Percentiles rank a stretch among this genome's conserved stretches.
Evolutionary conservation across 2,113 vertebrate genomes (phyloP).

Genomic region (Engraulis encrasicolus): DNA sequence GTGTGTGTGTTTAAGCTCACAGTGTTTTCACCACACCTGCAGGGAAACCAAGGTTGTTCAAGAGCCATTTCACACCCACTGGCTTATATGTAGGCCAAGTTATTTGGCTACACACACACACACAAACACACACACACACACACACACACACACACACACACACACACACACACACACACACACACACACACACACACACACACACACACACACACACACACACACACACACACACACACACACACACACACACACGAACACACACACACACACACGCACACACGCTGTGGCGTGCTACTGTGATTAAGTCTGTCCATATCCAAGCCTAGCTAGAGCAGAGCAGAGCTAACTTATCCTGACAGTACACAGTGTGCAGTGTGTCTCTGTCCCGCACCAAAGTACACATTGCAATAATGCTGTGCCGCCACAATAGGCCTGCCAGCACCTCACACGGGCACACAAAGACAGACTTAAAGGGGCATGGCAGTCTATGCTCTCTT

Average conservation of each 20-base stretch:
- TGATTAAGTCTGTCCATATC: constrained; percentile 8
- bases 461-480: not conserved
- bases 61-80: not conserved
- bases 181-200: not conserved
- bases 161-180: constrained; percentile 14
- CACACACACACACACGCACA: not conserved
- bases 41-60: not conserved
- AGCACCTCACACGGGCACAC: not conserved
- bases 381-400: not conserved
- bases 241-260: constrained; percentile 16
- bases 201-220: not conserved
- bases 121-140: not conserved
- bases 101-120: not conserved
- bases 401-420: not conserved
- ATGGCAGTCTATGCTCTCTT: too few relatives aligned
- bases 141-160: constrained; percentile 10
- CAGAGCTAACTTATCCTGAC: not conserved
- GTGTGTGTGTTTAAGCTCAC: constrained; percentile 26
- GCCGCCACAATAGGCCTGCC: not conserved
- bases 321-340: not conserved
- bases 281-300: too few relatives aligned
- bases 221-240: not conserved
- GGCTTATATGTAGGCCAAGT: too few relatives aligned
- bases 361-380: not conserved
- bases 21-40: not conserved